Percentiles rank a stretch among this genome's conserved stretches.
phyloP scores from a whole-genome alignment of 2,888 invertebrate genomes.

The Orthonevra nobilis region DNA sequence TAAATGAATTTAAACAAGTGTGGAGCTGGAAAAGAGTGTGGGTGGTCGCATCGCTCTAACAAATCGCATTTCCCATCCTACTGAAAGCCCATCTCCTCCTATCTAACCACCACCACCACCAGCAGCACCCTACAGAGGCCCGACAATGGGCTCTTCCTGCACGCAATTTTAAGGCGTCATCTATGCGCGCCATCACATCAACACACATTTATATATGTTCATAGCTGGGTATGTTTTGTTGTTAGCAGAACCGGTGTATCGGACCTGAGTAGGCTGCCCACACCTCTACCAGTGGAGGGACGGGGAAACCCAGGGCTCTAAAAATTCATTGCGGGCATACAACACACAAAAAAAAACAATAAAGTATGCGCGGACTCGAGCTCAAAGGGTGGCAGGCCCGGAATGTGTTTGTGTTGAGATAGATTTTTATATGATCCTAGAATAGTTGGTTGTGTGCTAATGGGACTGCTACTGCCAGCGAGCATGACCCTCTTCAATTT shows the following conservation, averaged over 20 bases:
- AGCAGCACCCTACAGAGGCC: constrained; percentile 27
- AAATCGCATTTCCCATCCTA: constrained; percentile 62
- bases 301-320: constrained; percentile 40
- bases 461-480: constrained; percentile 49
- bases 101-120: constrained; percentile 24
- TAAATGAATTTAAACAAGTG: constrained; percentile 64
- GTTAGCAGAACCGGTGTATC: constrained; percentile 20
- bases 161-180: constrained; percentile 71
- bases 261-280: constrained; percentile 14
- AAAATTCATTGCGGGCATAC: constrained; percentile 48
- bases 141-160: constrained; percentile 56
- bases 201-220: constrained; percentile 7
- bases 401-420: constrained; percentile 34
- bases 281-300: constrained; percentile 21
- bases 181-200: constrained; percentile 65
- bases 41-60: constrained; percentile 7
- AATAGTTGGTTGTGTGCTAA: constrained; percentile 65
- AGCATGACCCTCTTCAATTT: constrained; percentile 55
- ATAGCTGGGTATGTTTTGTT: constrained; percentile 43
- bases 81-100: constrained; percentile 33
- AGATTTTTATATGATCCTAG: constrained; percentile 53
- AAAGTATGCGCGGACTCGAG: constrained; percentile 17
- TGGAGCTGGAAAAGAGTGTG: constrained; percentile 11
- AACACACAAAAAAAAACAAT: constrained; percentile 12
- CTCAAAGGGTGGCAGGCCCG: constrained; percentile 25